Conservation (phyloP, 1,140 invertebrate species). For the Wasmannia auropunctata region DNA sequence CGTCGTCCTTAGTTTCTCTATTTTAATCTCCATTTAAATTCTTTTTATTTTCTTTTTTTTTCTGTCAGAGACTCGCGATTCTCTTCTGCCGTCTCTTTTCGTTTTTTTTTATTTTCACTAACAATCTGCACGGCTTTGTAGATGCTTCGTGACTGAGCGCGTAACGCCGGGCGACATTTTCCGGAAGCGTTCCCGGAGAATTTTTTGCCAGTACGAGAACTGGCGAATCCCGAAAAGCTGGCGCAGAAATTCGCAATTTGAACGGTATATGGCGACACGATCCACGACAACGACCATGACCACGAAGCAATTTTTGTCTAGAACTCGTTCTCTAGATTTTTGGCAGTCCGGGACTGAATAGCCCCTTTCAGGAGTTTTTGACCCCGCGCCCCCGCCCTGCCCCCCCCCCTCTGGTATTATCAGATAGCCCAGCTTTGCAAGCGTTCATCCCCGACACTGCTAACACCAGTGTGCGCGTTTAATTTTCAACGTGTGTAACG, state of each 20-base stretch:
- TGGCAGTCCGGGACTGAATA: not conserved
- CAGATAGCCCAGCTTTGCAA: constrained; percentile 61
- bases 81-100: not conserved
- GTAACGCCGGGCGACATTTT: not conserved
- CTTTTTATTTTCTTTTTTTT: not conserved
- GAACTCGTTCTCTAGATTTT: constrained; percentile 25
- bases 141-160: constrained; percentile 25
- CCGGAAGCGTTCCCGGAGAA: not conserved
- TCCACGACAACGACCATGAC: not conserved
- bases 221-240: constrained; percentile 18
- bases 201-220: constrained; percentile 20
- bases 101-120: constrained; percentile 44
- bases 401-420: not conserved
- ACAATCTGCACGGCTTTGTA: constrained; percentile 66
- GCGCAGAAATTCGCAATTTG: not conserved
- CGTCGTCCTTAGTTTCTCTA: constrained; percentile 4
- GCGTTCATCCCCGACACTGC: constrained; percentile 51
- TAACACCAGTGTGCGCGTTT: constrained; percentile 59
- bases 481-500: not conserved
- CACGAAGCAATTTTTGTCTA: constrained; percentile 24
- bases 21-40: not conserved
- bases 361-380: constrained; percentile 26
- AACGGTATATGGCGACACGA: not conserved
- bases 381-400: not conserved
- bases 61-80: not conserved